A percentile compares a stretch with the other conserved stretches of the same genome.
Conservation (phyloP, 2,113 vertebrate species). For the Ia io region DNA sequence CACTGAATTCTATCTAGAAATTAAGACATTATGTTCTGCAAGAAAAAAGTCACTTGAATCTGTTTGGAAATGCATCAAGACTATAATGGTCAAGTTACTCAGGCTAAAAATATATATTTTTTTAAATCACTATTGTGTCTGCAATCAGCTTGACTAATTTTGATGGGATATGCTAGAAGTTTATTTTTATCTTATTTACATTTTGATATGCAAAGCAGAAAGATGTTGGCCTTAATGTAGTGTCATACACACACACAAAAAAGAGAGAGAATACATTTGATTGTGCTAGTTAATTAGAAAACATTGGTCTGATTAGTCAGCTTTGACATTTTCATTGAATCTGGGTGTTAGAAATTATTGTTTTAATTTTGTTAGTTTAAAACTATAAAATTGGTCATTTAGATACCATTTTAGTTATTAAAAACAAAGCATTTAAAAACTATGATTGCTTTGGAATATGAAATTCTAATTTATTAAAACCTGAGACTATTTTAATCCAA, state of each 20-base stretch:
- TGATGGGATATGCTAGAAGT: constrained; percentile 23
- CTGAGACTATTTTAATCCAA: constrained; percentile 49
- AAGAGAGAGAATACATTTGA: background rate
- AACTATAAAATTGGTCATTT: constrained; percentile 6
- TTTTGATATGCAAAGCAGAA: constrained; percentile 50
- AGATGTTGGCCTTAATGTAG: constrained; percentile 33
- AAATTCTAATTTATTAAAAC: constrained; percentile 63
- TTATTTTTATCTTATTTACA: constrained; percentile 59
- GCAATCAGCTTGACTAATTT: constrained; percentile 38
- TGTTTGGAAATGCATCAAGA: constrained; percentile 64
- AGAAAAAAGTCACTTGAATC: constrained; percentile 57
- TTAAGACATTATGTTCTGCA: constrained; percentile 54
- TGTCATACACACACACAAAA: background rate
- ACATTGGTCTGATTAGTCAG: background rate
- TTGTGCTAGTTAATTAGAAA: constrained; percentile 43
- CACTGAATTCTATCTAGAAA: constrained; percentile 59
- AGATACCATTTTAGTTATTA: constrained; percentile 25
- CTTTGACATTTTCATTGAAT: background rate
- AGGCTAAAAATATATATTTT: constrained; percentile 56
- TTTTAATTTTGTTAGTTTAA: constrained; percentile 31
- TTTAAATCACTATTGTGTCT: constrained; percentile 63
- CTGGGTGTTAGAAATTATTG: background rate
- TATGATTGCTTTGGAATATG: constrained; percentile 43
- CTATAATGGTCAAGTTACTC: constrained; percentile 56
- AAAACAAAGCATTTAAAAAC: constrained; percentile 45